These are phyloP conservation scores for Lipophrys pholis DNA, from an alignment of 2,113 vertebrate species.

Conservation along the genomic window DNA sequence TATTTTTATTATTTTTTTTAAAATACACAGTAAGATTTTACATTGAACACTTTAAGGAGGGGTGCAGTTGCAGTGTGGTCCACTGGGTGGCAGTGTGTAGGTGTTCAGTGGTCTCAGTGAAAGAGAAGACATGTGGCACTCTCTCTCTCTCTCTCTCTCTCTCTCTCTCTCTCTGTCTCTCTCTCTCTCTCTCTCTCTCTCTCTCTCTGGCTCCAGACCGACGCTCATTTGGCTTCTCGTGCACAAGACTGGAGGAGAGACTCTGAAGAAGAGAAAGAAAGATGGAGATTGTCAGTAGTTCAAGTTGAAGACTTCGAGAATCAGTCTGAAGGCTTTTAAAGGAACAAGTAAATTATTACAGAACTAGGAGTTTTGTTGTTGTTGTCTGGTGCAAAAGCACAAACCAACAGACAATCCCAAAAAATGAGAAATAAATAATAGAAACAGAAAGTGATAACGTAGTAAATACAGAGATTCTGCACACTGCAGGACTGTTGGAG, in stretches of 20 bases:
- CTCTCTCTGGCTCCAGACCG: slow-evolving; percentile 23
- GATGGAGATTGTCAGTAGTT: no score
- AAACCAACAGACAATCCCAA: no score
- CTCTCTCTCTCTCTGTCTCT: slow-evolving; percentile 15
- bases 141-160: slow-evolving; percentile 1
- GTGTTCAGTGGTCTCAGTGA: slow-evolving; percentile 47
- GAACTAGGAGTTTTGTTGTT: no score
- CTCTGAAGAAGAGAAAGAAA: slow-evolving; percentile 23
- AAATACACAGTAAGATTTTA: slow-evolving; percentile 24
- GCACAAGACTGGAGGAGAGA: slow-evolving; percentile 18
- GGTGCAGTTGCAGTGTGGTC: slow-evolving; percentile 57
- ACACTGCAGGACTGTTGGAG: no score
- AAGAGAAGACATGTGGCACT: slow-evolving; percentile 34
- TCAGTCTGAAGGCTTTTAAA: no score
- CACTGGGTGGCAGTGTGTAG: slow-evolving; percentile 74
- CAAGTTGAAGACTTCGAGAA: neutral
- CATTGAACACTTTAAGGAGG: slow-evolving; percentile 29
- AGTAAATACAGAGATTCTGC: no score
- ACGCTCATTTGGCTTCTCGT: slow-evolving; percentile 31
- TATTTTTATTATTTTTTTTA: slow-evolving; percentile 19
- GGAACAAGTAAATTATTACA: no score
- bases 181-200: slow-evolving; percentile 26
- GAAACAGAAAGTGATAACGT: no score
- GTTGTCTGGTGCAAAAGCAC: no score
- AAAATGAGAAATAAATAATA: no score